Base-by-base conservation (phyloP, 2,113 vertebrate species). In the Mormoops blainvillei region DNA sequence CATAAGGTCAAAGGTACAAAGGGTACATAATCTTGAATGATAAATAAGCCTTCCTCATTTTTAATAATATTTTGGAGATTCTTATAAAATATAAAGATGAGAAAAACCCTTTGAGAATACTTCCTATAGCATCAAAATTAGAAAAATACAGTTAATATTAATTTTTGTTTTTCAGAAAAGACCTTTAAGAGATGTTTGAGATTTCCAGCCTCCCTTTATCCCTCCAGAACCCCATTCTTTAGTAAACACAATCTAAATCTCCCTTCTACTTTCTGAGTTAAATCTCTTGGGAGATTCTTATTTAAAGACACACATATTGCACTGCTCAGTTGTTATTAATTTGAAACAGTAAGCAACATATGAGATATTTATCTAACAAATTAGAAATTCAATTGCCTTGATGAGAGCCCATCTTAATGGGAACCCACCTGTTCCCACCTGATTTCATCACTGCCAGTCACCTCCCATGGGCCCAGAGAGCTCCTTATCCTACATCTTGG, bases 201-300 rank as follows among this genome's bases (percentile, higher is more conserved):
- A 20, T 70, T 22, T 33, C 13, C 1, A 0, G 15, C 8, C 5
- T 12, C 4, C 19, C 0, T 13, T 5, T 15, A 6, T 19, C 4
- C 3, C 12, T 19, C 36, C 11, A 48, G 5, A 1, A 48, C 4
- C 8, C 22, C 12, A 15, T 9, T 22, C 18, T 68, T 54, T 2
- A 31, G 45, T 16, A 52, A 56, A 31, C 0, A 11, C 11, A 45
- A 3, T 33, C 24, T 65, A 33, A 58, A 31, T 19, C 11, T 33
- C 7, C 33, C 28, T 8, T 33, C 2, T 4, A 38, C 12, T 70
- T 18, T 77, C 31, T 15, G 19, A 78, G 45, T 73, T 58, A 36
- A 33, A 71, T 14, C 65, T 0, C 26, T 11, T 18, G 16, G 45
- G 19, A 81, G 41, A 54, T 33, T 70, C 81, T 87, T 68, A 82